Evolutionary conservation across 2,113 vertebrate genomes (phyloP).

Genomic region (Erpornis zantholeuca): DNA sequence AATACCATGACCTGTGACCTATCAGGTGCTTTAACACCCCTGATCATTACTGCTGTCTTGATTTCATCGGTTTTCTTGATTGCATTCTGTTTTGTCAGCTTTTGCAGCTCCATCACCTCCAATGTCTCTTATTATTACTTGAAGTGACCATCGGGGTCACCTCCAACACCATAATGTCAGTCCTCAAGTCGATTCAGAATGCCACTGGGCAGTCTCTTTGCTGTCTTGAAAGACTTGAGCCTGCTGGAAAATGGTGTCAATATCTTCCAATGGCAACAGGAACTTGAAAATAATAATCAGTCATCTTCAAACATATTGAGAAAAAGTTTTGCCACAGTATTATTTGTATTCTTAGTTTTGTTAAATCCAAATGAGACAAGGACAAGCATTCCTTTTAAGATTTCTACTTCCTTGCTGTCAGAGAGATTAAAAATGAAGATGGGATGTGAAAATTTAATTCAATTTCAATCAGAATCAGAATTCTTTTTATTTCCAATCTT

Average conservation of each 20-base stretch:
- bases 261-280: background rate
- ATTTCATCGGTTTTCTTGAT: constrained; percentile 32
- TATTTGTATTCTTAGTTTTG: background rate
- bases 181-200: background rate
- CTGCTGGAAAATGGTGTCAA: background rate
- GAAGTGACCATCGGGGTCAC: background rate
- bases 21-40: background rate
- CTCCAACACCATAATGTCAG: background rate
- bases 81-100: constrained; percentile 25
- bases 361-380: background rate
- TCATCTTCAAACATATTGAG: background rate
- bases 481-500: background rate
- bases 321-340: background rate
- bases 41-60: background rate
- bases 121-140: background rate
- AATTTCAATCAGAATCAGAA: background rate
- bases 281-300: background rate
- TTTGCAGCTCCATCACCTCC: background rate
- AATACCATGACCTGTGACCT: background rate
- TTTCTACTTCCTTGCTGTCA: background rate
- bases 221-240: background rate
- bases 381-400: background rate
- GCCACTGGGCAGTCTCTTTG: background rate
- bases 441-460: background rate
- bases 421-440: background rate